Base-by-base conservation (phyloP, 1,140 invertebrate species). In the Rhopalosiphum maidis region DNA sequence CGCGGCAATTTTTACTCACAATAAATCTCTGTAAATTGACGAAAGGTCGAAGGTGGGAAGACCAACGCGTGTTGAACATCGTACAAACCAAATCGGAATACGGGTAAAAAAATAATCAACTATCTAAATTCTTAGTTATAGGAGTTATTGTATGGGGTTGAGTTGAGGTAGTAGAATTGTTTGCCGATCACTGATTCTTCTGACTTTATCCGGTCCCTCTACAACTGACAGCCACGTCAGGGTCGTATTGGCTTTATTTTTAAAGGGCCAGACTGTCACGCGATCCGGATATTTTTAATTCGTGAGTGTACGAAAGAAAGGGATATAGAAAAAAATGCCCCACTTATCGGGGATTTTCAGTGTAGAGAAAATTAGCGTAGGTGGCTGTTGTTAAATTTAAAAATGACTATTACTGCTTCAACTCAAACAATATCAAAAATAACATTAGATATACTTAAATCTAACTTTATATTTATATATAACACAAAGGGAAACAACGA, bases 301-400 rank as follows among this genome's bases (percentile, higher is more conserved):
- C 18, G 35, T 25, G 46, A n/a, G n/a, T 30, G 9, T 30, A 30
- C n/a, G 46, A 48, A 23, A 5, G 46, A 77, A 11, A 92, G 22
- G 21, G 23, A 43, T n/a, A 92, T 51, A 6, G 77, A 15, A 55
- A 6, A 37, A 55, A 55, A 92, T 41, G 35, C 91, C 77, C 23
- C 91, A 55, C 30, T 93, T 55, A 55, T 92, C 77, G 77, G 41
- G 5, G 48, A 11, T 68, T 54, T 93, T 41, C 48, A 55, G 35
- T 46, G 11, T 21, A 35, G 43, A 5, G n/a, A 35, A 18, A 86
- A 93, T 54, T 86, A 93, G 37, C 48, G 11, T 7, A 30, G 30
- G 51, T 25, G 82, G 30, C 37, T 37, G 91, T 86, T 55, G 91
- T 86, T 55, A 37, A 86, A 86, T 92, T 86, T 83, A n/a, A 86